Base-by-base conservation (phyloP, 2,113 vertebrate species). In the Periophthalmodon schlosseri region DNA sequence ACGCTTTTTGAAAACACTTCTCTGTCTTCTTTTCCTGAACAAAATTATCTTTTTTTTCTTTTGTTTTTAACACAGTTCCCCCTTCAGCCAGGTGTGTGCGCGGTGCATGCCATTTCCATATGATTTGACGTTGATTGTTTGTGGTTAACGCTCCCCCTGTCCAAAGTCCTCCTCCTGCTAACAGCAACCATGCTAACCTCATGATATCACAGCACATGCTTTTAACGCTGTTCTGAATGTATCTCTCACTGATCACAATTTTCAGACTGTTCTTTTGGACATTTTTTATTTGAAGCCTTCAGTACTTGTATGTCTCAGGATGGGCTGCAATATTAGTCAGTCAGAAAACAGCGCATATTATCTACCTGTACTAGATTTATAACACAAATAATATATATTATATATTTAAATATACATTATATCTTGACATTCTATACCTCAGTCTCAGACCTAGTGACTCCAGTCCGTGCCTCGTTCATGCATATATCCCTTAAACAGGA, bases 271-370 rank as follows among this genome's bases (percentile, higher is more conserved):
- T 28, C 57, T 60, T 60, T 28, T 60, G 21, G 23, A 60, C 23
- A 14, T 24, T 28, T n/a, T 60, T 60, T 60, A 85, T 81, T 7
- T 11, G 90, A 92, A 93, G 92, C 91, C 91, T 91, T 91, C 89
- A 89, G 86, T 88, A 90, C 87, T 87, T 83, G 88, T 91, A 83
- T 79, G 82, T 91, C 92, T 94, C 92, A 93, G 93, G 93, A 94
- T 66, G 90, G 91, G 84, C 86, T 75, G 91, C 92, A 88, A 83
- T 92, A 92, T 91, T 93, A 54, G 90, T 93, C 90, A 89, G 91
- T 91, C 84, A 80, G 87, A 86, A 86, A 83, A 88, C 74, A 75
- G 85, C 77, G 69, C 79, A 87, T 90, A 86, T 76, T 77, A 89
- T 90, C 91, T 91, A 91, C 88, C 90, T 91, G 84, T 77, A 87